Evolutionary conservation across 92 coral and sea anemone genomes (phyloP), one percentile per base, ranked within the genome.

Genomic region (Zoanthus gigantus): DNA sequence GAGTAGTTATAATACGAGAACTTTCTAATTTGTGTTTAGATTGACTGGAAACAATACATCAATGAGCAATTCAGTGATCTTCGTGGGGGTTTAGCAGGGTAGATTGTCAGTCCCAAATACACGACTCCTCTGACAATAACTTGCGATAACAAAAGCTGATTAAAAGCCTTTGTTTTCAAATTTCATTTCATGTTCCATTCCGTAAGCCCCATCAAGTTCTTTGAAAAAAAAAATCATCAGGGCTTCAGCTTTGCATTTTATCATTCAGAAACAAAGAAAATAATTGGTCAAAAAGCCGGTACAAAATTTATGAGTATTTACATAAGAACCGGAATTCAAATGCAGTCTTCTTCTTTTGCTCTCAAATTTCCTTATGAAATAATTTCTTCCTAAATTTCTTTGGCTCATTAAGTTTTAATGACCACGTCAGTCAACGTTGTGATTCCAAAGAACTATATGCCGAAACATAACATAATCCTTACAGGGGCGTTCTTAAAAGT

Each of bases 121-220:
- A 45, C 28, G 31, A 47, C 80, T 76, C 80, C 63, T 76, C 60
- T 18, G 80, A 76, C 44, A 75, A 75, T 12, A 75, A 75, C n/a
- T 75, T 47, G 80, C 18, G 80, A 52, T 50, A 76, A 52, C 54
- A 50, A 76, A n/a, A 11, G 44, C 48, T 9, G 37, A 18, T 52
- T 2, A 76, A 50, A 5, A 2, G 9, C 34, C 8, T 74, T 50
- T 76, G 61, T 76, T 76, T 50, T 58, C 30, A 7, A 9, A 6
- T 63, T 69, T 30, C 74, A 69, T 69, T 69, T 69, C 14, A 7
- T 23, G 0, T 34, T 31, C n/a, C 16, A 31, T 69, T 30, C 47
- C 1, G 66, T 60, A 57, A 15, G 23, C 67, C 18, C 44, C 54
- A 5, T 8, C 31, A 5, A 45, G 57, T 48, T 42, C 32, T 11